These are phyloP conservation scores for Pteromalus puparum DNA, from an alignment of 1,140 invertebrate genomes.

Conservation along the genomic window DNA sequence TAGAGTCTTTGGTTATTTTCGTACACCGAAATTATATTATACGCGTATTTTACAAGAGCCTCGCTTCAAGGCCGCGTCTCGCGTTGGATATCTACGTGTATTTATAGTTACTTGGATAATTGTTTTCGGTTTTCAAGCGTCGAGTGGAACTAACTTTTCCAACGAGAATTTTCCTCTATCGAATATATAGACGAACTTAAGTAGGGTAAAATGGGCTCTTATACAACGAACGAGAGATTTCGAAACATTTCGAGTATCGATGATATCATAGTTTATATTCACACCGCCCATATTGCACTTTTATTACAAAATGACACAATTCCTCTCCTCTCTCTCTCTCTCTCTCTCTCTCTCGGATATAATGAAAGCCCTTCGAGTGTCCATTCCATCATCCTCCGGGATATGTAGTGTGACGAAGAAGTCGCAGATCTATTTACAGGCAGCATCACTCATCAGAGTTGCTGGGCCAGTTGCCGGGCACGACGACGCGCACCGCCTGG, in stretches of 20 bases:
- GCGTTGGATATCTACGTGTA: conserved; percentile 6
- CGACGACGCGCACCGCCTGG: conserved; percentile 45
- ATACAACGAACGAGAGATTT: background rate
- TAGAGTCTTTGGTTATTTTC: conserved; percentile 18
- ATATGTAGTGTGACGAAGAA: background rate
- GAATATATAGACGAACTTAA: no score
- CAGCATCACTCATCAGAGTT: conserved; percentile 24
- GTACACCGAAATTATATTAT: conserved; percentile 24
- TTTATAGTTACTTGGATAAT: background rate
- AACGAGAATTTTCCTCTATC: no score
- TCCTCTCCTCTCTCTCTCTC: background rate
- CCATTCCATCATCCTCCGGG: background rate
- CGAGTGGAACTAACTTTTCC: background rate
- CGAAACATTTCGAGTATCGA: background rate
- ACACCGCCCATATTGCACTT: conserved; percentile 19
- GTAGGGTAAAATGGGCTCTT: no score
- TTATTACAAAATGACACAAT: background rate
- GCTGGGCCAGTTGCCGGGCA: conserved; percentile 14
- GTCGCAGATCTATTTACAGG: background rate
- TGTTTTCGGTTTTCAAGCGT: background rate
- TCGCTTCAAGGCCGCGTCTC: background rate
- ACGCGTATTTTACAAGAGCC: conserved; percentile 34
- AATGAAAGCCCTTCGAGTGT: background rate
- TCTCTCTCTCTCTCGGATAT: background rate
- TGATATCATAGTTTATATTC: background rate